Conservation (phyloP, 2,888 invertebrate species). For the Coecobrya sp. region DNA sequence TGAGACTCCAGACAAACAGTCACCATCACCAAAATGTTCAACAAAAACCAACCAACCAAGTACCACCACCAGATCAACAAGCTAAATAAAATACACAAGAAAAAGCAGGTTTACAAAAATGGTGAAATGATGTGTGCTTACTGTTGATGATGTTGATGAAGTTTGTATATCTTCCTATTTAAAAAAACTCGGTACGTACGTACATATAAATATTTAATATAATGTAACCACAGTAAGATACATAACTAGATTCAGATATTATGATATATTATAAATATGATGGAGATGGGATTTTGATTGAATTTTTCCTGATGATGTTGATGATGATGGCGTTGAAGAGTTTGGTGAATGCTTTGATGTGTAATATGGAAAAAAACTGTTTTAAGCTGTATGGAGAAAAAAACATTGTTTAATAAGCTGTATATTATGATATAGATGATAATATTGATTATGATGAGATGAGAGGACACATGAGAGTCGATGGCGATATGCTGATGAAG, state of each 20-base stretch:
- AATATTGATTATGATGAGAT: slow-evolving; percentile 52
- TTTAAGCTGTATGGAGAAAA: slow-evolving; percentile 7
- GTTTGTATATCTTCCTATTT: slow-evolving; percentile 34
- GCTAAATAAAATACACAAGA: slow-evolving; percentile 31
- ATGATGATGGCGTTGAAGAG: slow-evolving; percentile 34
- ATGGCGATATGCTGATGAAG: slow-evolving; percentile 44
- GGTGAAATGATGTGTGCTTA: slow-evolving; percentile 28
- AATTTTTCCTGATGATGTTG: slow-evolving; percentile 42
- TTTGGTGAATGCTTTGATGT: slow-evolving; percentile 31
- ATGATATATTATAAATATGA: slow-evolving; percentile 1
- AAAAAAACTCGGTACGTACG: slow-evolving; percentile 36
- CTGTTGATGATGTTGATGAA: not conserved
- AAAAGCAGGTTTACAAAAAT: slow-evolving; percentile 24
- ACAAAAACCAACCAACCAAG: slow-evolving; percentile 16
- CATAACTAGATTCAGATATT: slow-evolving; percentile 18
- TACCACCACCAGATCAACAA: slow-evolving; percentile 34
- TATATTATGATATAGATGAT: slow-evolving; percentile 53
- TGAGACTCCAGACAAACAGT: slow-evolving; percentile 72
- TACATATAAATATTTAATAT: slow-evolving; percentile 19
- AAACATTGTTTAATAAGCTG: not conserved
- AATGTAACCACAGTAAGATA: slow-evolving; percentile 24
- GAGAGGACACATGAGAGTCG: slow-evolving; percentile 44
- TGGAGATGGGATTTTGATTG: slow-evolving; percentile 28
- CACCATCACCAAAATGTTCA: slow-evolving; percentile 64
- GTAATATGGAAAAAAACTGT: slow-evolving; percentile 51